Conservation (phyloP, 2,888 invertebrate genomes). For the Rhagium mordax region DNA sequence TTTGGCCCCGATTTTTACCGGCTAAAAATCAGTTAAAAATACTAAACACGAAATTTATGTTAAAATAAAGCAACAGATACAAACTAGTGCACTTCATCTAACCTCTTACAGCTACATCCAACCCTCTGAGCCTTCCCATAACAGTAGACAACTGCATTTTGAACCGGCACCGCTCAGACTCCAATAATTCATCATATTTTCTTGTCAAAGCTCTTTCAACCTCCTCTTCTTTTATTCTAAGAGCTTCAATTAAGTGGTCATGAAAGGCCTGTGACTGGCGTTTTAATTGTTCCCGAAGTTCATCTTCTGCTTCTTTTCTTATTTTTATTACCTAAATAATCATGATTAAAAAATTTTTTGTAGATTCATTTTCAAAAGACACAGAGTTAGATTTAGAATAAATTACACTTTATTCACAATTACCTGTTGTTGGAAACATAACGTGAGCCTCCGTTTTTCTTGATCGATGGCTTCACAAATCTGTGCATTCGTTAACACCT, state of each 20-base stretch:
- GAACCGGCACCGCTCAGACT: slow-evolving; percentile 78
- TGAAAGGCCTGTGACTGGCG: slow-evolving; percentile 90
- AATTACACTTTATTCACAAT: too few relatives aligned
- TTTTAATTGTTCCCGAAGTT: slow-evolving; percentile 84
- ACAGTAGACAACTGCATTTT: slow-evolving; percentile 82
- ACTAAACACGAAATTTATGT: too few relatives aligned
- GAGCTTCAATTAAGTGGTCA: slow-evolving; percentile 83
- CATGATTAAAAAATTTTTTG: neutral
- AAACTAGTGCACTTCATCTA: slow-evolving; percentile 63
- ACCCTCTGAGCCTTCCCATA: slow-evolving; percentile 82
- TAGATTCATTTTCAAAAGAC: too few relatives aligned
- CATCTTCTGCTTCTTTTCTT: slow-evolving; percentile 79
- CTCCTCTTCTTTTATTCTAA: slow-evolving; percentile 73
- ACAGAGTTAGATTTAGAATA: too few relatives aligned
- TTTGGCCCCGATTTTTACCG: too few relatives aligned
- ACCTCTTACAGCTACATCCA: slow-evolving; percentile 85
- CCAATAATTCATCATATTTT: slow-evolving; percentile 78
- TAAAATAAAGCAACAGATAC: too few relatives aligned
- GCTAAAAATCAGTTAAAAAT: too few relatives aligned
- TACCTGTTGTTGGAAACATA: slow-evolving; percentile 83
- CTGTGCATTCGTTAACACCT: slow-evolving; percentile 70
- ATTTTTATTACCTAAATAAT: slow-evolving; percentile 75
- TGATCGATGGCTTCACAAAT: slow-evolving; percentile 81
- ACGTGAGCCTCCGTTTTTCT: slow-evolving; percentile 78
- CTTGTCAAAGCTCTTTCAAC: slow-evolving; percentile 72